phyloP scores from a whole-genome alignment of 2,797 vertebrate species.

The Pangasius mekongensis region DNA sequence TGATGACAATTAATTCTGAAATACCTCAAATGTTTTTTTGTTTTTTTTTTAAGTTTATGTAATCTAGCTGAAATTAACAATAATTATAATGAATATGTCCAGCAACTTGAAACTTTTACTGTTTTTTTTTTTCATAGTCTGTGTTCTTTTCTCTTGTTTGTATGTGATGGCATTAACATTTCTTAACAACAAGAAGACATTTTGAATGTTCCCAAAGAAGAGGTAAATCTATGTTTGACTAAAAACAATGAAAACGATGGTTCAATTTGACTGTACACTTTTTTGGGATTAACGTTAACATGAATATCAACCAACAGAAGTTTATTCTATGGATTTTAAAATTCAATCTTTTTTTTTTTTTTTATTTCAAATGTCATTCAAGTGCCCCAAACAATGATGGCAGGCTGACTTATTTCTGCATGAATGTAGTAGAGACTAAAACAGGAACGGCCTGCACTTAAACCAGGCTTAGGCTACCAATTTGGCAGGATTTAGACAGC shows the following conservation, averaged over 20 bases:
- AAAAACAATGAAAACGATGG: background rate
- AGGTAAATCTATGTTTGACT: background rate
- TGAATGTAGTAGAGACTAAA: background rate
- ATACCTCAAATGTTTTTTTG: slow-evolving; percentile 77
- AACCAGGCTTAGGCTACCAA: background rate
- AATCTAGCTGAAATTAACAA: slow-evolving; percentile 72
- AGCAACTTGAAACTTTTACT: slow-evolving; percentile 37
- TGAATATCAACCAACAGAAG: background rate
- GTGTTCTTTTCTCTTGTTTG: background rate
- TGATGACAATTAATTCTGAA: slow-evolving; percentile 99
- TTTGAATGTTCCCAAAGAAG: background rate
- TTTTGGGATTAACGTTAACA: background rate
- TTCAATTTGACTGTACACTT: background rate
- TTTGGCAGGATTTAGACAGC: background rate
- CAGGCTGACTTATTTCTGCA: background rate
- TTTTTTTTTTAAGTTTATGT: background rate
- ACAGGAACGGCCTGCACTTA: background rate
- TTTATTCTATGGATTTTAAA: background rate
- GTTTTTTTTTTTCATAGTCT: background rate
- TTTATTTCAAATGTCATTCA: background rate
- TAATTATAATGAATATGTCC: slow-evolving; percentile 80
- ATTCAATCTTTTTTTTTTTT: background rate
- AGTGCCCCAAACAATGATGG: background rate
- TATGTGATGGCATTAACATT: background rate
- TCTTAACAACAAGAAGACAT: background rate